These are phyloP conservation scores for Meloidogyne floridensis DNA, from an alignment of 1,140 invertebrate species.

Conservation along the genomic window DNA sequence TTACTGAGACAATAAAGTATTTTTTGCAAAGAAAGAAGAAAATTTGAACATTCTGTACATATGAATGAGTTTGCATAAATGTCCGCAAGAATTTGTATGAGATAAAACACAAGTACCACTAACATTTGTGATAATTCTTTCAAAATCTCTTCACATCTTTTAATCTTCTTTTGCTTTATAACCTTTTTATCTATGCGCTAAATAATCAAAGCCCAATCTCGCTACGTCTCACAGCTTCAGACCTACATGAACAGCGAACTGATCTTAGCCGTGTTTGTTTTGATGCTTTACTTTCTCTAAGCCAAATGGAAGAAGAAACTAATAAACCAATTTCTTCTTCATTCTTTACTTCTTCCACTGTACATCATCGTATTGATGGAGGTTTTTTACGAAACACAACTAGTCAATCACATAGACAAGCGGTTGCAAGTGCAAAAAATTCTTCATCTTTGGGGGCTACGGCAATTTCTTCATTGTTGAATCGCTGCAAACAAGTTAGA, in stretches of 20 bases:
- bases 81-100: too few species aligned
- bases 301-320: constrained; percentile 36
- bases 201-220: constrained; percentile 16
- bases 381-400: constrained; percentile 20
- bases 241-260: constrained; percentile 58
- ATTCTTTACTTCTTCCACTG: background rate
- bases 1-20: too few species aligned
- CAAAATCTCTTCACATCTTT: constrained; percentile 15
- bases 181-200: background rate
- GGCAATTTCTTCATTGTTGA: constrained; percentile 52
- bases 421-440: constrained; percentile 5
- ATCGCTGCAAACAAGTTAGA: constrained; percentile 54
- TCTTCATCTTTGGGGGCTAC: constrained; percentile 50
- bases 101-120: too few species aligned
- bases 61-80: too few species aligned
- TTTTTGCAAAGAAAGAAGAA: too few species aligned
- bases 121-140: background rate
- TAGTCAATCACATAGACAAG: constrained; percentile 16
- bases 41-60: too few species aligned
- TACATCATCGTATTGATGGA: background rate
- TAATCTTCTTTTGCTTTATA: constrained; percentile 18
- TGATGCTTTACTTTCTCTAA: constrained; percentile 62
- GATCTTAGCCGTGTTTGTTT: constrained; percentile 64
- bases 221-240: constrained; percentile 61
- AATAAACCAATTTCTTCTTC: constrained; percentile 18